Evolutionary conservation across 1,140 invertebrate genomes (phyloP), one percentile per base, ranked within the genome.

Genomic region (Mylabris phalerata): DNA sequence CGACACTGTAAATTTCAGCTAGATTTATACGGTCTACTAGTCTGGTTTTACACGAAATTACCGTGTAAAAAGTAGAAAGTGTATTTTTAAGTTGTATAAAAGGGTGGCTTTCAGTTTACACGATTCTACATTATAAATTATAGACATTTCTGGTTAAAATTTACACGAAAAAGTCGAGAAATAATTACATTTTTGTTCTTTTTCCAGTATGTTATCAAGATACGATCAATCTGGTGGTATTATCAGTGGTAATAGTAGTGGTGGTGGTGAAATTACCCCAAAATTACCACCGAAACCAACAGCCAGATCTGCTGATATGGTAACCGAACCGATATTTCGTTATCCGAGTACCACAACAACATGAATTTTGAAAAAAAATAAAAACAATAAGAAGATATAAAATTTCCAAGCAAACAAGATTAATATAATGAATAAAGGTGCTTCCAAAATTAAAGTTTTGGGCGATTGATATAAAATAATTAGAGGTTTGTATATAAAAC

Each of bases 261-360:
- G 19, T 19, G 19, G 19, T 3, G 69, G 68, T 3, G 71, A 73
- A 47, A 65, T 63, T 24, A 73, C 71, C 4, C 72, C 72, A 3
- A 64, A 67, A 50, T 42, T 72, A 32, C 72, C 72, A 0, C 72
- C 72, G 6, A 65, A 66, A 44, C 71, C 72, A 10, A 65, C 67
- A 4, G 64, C 69, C 3, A 57, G 70, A 32, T 73, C 72, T 2
- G 72, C 72, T 11, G 72, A 68, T 1, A 52, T 66, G 13, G 48
- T 65, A 2, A 60, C 63, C 2, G 71, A 67, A 27, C 71, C 71
- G 39, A 73, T 71, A 70, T 73, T 73, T 56, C 71, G 69, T 39
- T 73, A 73, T 57, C 72, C 72, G 9, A 72, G 63, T 54, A 73
- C 72, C 2, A 71, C 71, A 19, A 65, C 63, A 19, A 70, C 72